Conservation (phyloP, 2,797 vertebrate species). For the Labroides dimidiatus region DNA sequence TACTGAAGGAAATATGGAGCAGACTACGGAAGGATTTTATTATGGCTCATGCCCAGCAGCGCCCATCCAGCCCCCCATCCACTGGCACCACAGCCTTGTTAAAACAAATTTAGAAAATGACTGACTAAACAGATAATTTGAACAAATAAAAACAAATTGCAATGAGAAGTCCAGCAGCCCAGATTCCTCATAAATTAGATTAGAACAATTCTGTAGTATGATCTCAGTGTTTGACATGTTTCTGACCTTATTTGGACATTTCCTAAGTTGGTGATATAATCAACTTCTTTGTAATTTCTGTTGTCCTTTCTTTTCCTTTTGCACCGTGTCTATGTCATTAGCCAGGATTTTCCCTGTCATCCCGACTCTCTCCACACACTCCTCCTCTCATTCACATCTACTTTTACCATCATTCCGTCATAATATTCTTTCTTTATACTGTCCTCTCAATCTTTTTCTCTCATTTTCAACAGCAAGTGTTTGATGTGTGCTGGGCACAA, state of each 20-base stretch:
- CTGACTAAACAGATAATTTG: slow-evolving; percentile 74
- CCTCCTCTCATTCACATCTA: slow-evolving; percentile 38
- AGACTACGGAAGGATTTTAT: slow-evolving; percentile 41
- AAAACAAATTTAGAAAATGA: slow-evolving; percentile 74
- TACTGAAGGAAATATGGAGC: slow-evolving; percentile 52
- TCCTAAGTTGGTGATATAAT: slow-evolving; percentile 35
- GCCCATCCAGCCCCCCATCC: slow-evolving; percentile 36
- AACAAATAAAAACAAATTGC: slow-evolving; percentile 74
- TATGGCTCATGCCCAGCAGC: slow-evolving; percentile 40
- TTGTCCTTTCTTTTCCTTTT: slow-evolving; percentile 39
- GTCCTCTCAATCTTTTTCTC: slow-evolving; percentile 35
- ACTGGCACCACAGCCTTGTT: slow-evolving; percentile 72
- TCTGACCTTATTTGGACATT: slow-evolving; percentile 46
- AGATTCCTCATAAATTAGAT: slow-evolving; percentile 60
- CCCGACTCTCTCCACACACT: slow-evolving; percentile 5
- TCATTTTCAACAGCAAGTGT: slow-evolving; percentile 55
- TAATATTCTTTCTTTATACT: slow-evolving; percentile 31
- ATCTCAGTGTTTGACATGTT: slow-evolving; percentile 28
- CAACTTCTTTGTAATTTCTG: slow-evolving; percentile 33
- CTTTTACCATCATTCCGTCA: slow-evolving; percentile 23
- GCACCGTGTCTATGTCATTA: slow-evolving; percentile 26
- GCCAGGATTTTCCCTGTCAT: slow-evolving; percentile 30
- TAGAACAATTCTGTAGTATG: slow-evolving; percentile 13
- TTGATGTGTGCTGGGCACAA: slow-evolving; percentile 82
- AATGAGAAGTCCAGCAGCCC: slow-evolving; percentile 47